A percentile compares a stretch with the other conserved stretches of the same genome.
phyloP scores from a whole-genome alignment of 2,113 vertebrate species.

The Chaenocephalus aceratus region DNA sequence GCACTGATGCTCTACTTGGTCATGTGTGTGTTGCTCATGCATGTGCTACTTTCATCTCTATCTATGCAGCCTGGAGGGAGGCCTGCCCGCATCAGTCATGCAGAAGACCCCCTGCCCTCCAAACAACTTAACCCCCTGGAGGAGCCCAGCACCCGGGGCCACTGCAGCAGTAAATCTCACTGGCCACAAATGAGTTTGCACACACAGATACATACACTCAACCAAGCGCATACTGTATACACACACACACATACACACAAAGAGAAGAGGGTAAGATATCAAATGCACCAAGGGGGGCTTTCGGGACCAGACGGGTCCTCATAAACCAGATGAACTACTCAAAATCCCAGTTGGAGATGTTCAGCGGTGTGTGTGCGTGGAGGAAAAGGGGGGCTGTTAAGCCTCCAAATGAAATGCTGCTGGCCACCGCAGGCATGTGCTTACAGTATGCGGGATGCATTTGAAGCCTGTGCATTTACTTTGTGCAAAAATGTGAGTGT shows the following conservation, averaged over 20 bases:
- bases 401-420: slow-evolving; percentile 37
- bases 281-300: slow-evolving; percentile 62
- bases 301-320: slow-evolving; percentile 67
- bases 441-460: slow-evolving; percentile 28
- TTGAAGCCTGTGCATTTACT: slow-evolving; percentile 20
- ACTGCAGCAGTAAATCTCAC: slow-evolving; percentile 58
- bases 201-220: slow-evolving; percentile 32
- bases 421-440: slow-evolving; percentile 24
- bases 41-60: slow-evolving; percentile 50
- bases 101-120: slow-evolving; percentile 59
- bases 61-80: slow-evolving; percentile 53
- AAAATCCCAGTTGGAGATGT: slow-evolving; percentile 69
- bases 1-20: slow-evolving; percentile 10
- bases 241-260: slow-evolving; percentile 26
- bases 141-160: slow-evolving; percentile 44
- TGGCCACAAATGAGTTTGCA: slow-evolving; percentile 49
- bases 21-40: background rate
- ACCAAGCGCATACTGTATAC: background rate
- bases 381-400: slow-evolving; percentile 34
- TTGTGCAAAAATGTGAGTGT: slow-evolving; percentile 12
- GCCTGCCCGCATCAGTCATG: slow-evolving; percentile 45
- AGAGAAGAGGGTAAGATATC: slow-evolving; percentile 52
- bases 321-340: slow-evolving; percentile 77
- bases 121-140: slow-evolving; percentile 68
- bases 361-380: slow-evolving; percentile 36